Conservation (phyloP, 2,888 invertebrate genomes). For the Sarcophaga caerulescens region DNA sequence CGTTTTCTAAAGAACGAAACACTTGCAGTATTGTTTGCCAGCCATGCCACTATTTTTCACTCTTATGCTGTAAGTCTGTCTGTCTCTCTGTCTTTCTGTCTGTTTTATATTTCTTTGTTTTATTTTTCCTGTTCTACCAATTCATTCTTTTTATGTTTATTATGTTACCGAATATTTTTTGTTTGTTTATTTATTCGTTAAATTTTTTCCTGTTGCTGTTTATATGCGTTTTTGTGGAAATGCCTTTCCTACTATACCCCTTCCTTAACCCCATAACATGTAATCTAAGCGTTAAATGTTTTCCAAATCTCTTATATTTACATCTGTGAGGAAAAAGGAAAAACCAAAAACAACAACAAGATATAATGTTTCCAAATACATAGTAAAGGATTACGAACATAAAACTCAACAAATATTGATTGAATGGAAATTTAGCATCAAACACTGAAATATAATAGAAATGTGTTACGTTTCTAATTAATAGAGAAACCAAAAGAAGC, state of each 20-base stretch:
- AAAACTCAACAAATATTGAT: slow-evolving; percentile 1
- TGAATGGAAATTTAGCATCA: slow-evolving; percentile 18
- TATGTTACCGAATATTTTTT: slow-evolving; percentile 48
- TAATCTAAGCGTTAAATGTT: background rate
- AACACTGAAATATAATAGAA: slow-evolving; percentile 14
- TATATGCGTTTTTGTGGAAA: background rate
- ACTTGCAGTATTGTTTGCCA: background rate
- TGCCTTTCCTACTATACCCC: background rate
- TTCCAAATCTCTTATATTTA: no score
- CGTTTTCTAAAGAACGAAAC: slow-evolving; percentile 4
- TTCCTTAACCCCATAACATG: slow-evolving; percentile 40
- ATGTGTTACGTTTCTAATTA: slow-evolving; percentile 2
- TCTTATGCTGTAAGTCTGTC: slow-evolving; percentile 1
- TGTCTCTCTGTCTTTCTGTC: slow-evolving; percentile 9
- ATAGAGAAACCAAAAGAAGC: background rate
- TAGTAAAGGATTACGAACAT: background rate
- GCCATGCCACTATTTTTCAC: background rate
- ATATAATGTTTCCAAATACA: background rate
- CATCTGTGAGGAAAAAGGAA: no score
- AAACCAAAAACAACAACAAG: no score
- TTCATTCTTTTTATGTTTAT: slow-evolving; percentile 42
- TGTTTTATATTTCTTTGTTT: slow-evolving; percentile 10
- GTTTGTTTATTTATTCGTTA: slow-evolving; percentile 57
- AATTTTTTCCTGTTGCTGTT: slow-evolving; percentile 17
- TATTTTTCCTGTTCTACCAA: background rate